Conservation (phyloP, 2,888 invertebrate genomes). For the Xanthostigma xanthostigma region DNA sequence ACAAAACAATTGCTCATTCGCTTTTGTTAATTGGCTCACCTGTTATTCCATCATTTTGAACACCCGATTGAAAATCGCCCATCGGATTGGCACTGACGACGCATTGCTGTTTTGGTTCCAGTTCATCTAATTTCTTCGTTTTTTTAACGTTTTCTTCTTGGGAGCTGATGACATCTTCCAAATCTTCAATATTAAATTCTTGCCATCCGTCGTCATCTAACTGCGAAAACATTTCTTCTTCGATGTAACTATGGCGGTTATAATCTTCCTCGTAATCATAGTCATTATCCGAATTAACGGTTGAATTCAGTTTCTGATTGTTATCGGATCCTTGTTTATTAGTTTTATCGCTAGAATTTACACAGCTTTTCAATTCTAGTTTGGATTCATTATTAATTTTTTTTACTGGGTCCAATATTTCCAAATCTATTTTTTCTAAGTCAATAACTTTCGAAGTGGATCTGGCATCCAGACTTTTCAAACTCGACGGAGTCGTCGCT, state of each 20-base stretch:
- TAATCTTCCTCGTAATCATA: constrained; percentile 2
- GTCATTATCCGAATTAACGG: neutral
- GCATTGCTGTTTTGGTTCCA: constrained; percentile 11
- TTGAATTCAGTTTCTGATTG: neutral
- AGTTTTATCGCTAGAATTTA: neutral
- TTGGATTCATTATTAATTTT: neutral
- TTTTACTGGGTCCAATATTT: neutral
- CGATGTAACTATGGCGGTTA: neutral
- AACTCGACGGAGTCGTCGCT: no score
- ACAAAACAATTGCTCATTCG: neutral
- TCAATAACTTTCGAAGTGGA: no score
- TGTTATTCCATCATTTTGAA: constrained; percentile 52
- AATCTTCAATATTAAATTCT: constrained; percentile 33
- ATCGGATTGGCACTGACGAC: constrained; percentile 17
- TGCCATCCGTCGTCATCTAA: constrained; percentile 43
- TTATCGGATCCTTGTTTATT: neutral
- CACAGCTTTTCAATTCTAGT: neutral
- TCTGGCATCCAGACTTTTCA: no score
- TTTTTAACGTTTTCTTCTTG: constrained; percentile 2
- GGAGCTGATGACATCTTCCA: constrained; percentile 25
- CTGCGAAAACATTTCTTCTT: constrained; percentile 8
- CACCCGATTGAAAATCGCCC: constrained; percentile 41
- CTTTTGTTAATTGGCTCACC: constrained; percentile 21
- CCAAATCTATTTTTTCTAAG: no score
- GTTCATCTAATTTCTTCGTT: constrained; percentile 7